phyloP scores from a whole-genome alignment of 1,140 invertebrate species.

The Trinorchestia longiramus region DNA sequence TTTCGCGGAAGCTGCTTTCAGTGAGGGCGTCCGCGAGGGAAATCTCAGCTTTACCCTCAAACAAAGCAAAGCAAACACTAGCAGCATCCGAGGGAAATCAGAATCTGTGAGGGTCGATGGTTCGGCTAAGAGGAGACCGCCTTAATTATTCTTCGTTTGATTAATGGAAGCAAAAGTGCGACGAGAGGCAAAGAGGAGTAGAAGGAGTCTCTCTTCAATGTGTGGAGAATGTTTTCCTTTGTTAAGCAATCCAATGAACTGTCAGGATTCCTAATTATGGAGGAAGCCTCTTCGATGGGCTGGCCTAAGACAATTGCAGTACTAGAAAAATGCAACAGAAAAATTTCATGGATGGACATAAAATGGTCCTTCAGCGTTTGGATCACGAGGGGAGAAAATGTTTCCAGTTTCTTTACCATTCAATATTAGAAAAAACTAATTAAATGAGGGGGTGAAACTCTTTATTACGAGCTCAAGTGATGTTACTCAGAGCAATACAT shows the following conservation, averaged over 20 bases:
- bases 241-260: not conserved
- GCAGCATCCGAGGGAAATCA: slow-evolving; percentile 48
- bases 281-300: not conserved
- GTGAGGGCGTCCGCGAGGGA: not conserved
- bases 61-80: slow-evolving; percentile 49
- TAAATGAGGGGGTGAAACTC: too few species aligned
- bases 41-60: slow-evolving; percentile 40
- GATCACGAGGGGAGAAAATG: not conserved
- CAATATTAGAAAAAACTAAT: not conserved
- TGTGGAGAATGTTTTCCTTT: not conserved
- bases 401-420: not conserved
- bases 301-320: not conserved
- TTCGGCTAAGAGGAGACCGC: not conserved
- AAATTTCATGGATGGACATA: not conserved
- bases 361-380: not conserved
- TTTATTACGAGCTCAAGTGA: too few species aligned
- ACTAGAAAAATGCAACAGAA: not conserved
- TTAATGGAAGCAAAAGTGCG: slow-evolving; percentile 24
- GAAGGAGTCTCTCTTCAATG: not conserved
- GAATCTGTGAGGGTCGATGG: slow-evolving; percentile 38
- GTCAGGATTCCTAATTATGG: not conserved
- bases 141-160: slow-evolving; percentile 51
- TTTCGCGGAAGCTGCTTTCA: not conserved
- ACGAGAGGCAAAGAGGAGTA: not conserved
- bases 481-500: too few species aligned